Evolutionary conservation across 2,888 invertebrate genomes (phyloP), one percentile per base, ranked within the genome.

Genomic region (Apamea crenata): DNA sequence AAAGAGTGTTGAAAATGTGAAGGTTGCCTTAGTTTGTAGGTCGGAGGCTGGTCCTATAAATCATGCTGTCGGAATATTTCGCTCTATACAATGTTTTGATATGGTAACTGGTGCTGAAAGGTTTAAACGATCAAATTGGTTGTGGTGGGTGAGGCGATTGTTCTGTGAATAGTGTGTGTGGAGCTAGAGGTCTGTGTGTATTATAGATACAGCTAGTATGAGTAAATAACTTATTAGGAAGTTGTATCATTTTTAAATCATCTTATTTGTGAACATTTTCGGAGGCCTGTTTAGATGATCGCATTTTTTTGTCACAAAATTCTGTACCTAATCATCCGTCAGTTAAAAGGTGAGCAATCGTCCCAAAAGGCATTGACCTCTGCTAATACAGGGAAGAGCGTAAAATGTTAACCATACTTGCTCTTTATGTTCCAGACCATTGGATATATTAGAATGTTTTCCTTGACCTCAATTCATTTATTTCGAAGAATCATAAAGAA

Each of bases 21-120:
- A 96, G 96, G 95, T 95, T 95, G 95, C 95, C 93, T 95, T 94
- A 95, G 95, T 96, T 96, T 96, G 96, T 96, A 96, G 96, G 96
- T 96, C 96, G 93, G 94, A 93, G 94, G 94, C 95, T 95, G 95
- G 93, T 92, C 94, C 93, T 94, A 97, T 97, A 94, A 96, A 97
- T 97, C 96, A 96, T 95, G 90, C 92, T 93, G 95, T 94, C 94
- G 89, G 94, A 95, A 95, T 95, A 95, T 95, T 94, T 93, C 91
- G 91, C 92, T 94, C 91, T 93, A 93, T 94, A 92, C 91, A 89
- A 91, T 90, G 92, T 92, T 94, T 92, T 92, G 92, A 92, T 93
- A 91, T 89, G 84, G 90, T 86, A 78, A 82, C 87, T 88, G 87
- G 74, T 78, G 84, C 82, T 89, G 90, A 88, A 87, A 86, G 89